Conservation (phyloP, 2,888 invertebrate genomes). For the Sturmia bella region DNA sequence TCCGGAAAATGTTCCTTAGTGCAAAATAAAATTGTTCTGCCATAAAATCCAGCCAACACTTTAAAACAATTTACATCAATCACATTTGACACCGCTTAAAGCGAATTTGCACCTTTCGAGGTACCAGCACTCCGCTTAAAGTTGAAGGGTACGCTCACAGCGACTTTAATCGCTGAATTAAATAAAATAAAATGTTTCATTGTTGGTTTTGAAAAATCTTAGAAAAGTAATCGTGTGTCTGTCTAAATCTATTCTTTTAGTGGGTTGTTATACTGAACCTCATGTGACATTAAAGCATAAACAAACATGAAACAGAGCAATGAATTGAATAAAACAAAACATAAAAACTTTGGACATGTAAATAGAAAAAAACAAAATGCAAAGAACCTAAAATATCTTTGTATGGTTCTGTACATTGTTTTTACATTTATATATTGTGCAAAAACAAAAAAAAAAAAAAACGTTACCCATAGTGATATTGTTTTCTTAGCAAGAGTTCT, state of each 20-base stretch:
- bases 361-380: constrained; percentile 11
- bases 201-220: constrained; percentile 6
- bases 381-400: constrained; percentile 47
- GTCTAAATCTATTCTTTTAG: constrained; percentile 44
- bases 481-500: constrained; percentile 29
- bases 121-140: no score
- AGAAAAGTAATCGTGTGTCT: constrained; percentile 11
- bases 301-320: constrained; percentile 64
- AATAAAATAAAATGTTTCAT: constrained; percentile 42
- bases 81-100: neutral
- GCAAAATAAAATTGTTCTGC: no score
- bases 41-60: no score
- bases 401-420: constrained; percentile 46
- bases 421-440: constrained; percentile 45
- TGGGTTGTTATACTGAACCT: constrained; percentile 62
- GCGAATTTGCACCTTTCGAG: neutral
- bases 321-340: constrained; percentile 44
- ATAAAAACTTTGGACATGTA: constrained; percentile 44
- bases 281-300: constrained; percentile 68
- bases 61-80: no score
- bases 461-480: constrained; percentile 64
- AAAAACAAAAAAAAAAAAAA: constrained; percentile 23
- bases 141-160: constrained; percentile 31
- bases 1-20: no score
- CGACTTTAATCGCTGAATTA: constrained; percentile 39